Evolutionary conservation across 2,113 vertebrate genomes (phyloP).

Genomic region (Accipiter virgatus): DNA sequence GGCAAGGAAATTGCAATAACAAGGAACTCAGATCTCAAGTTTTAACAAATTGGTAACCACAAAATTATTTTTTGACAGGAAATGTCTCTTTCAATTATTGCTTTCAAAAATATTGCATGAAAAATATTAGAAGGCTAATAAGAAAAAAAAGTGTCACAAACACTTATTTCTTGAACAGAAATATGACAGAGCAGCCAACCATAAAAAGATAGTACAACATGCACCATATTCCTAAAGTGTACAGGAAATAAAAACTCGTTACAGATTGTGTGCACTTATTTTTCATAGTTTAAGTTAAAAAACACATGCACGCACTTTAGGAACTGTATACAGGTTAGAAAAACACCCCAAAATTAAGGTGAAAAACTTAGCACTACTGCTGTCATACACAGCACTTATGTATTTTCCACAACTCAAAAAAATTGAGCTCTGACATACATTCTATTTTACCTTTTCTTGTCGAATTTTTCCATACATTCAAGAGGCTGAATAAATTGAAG

Average conservation of each 20-base stretch:
- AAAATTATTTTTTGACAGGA: neutral
- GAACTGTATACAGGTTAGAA: neutral
- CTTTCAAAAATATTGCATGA: neutral
- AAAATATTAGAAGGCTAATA: neutral
- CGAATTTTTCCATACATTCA: conserved; percentile 97
- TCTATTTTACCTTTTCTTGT: conserved; percentile 89
- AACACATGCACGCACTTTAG: neutral
- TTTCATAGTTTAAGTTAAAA: neutral
- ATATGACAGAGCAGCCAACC: neutral
- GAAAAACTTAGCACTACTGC: neutral
- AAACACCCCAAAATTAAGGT: neutral
- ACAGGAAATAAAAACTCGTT: neutral
- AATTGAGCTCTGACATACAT: neutral
- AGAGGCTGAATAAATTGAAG: conserved; percentile 98
- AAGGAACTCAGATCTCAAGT: neutral
- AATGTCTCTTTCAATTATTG: neutral
- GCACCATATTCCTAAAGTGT: neutral
- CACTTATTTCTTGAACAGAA: neutral
- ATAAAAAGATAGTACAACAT: neutral
- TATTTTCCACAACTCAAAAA: neutral
- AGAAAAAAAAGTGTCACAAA: neutral
- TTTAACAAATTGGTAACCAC: neutral
- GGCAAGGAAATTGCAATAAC: neutral
- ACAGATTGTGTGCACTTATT: fast-evolving
- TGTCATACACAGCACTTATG: neutral